Percentiles rank a stretch among this genome's conserved stretches.
Conservation (phyloP, 2,797 vertebrate genomes). For the Natrix natrix region DNA sequence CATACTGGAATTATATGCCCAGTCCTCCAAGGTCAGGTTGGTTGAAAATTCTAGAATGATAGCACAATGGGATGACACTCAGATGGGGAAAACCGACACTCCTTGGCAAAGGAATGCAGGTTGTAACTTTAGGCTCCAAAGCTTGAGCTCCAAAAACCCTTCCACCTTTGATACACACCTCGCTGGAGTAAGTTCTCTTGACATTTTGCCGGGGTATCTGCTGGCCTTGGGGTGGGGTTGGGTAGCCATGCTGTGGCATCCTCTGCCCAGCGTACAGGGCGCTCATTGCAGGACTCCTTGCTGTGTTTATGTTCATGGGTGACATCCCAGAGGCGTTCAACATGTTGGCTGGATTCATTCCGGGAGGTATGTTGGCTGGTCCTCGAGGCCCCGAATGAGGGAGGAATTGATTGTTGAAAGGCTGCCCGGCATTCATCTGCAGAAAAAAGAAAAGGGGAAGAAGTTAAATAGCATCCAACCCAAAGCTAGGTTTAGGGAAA, state of each 20-base stretch:
- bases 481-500: background rate
- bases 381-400: conserved; percentile 85
- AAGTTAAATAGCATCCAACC: background rate
- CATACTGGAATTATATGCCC: background rate
- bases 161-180: conserved; percentile 73
- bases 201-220: conserved; percentile 83
- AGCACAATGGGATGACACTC: background rate
- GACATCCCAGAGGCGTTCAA: conserved; percentile 74
- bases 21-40: background rate
- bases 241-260: conserved; percentile 83
- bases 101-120: background rate
- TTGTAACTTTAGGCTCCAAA: background rate
- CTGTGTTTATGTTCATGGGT: conserved; percentile 78
- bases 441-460: background rate
- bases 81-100: background rate
- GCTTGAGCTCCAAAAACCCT: background rate
- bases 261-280: conserved; percentile 82
- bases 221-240: conserved; percentile 71
- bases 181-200: conserved; percentile 84
- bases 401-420: conserved; percentile 89
- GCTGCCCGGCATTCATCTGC: conserved; percentile 87
- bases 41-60: background rate
- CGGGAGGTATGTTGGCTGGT: conserved; percentile 63
- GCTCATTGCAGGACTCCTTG: conserved; percentile 72
- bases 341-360: conserved; percentile 66